phyloP scores from a whole-genome alignment of 2,113 vertebrate species.

The Cariama cristata region DNA sequence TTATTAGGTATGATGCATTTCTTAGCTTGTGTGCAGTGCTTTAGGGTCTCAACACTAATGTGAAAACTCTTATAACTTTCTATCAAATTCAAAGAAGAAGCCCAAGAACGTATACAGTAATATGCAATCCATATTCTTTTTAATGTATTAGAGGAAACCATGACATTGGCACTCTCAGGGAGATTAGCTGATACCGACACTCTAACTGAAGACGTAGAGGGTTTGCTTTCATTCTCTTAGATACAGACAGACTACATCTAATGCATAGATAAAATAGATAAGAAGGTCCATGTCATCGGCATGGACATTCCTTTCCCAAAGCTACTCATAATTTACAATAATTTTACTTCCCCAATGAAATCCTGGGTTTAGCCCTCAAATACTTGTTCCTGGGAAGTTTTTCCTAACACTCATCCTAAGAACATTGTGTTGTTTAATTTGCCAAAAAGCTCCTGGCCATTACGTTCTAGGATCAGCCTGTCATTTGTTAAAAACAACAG shows the following conservation, averaged over 20 bases:
- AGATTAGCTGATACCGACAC: background rate
- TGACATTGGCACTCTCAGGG: background rate
- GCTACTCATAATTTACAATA: background rate
- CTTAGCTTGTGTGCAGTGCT: background rate
- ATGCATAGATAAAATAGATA: background rate
- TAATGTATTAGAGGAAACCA: background rate
- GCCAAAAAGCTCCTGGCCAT: background rate
- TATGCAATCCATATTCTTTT: background rate
- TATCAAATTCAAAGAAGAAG: background rate
- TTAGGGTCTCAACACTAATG: background rate
- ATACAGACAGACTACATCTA: background rate
- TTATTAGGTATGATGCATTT: conserved; percentile 16
- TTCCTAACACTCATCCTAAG: background rate
- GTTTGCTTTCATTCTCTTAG: background rate
- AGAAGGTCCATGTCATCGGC: background rate
- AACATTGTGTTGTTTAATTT: background rate
- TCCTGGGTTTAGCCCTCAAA: background rate
- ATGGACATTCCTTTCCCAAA: background rate
- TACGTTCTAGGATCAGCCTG: background rate
- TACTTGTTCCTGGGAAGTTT: background rate
- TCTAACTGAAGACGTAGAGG: background rate
- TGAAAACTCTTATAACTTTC: background rate
- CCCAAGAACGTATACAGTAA: background rate
- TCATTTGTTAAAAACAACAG: background rate
- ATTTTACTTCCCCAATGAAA: background rate